These are phyloP conservation scores for Agrotis ipsilon DNA, from an alignment of 2,888 invertebrate genomes.

Conservation along the genomic window DNA sequence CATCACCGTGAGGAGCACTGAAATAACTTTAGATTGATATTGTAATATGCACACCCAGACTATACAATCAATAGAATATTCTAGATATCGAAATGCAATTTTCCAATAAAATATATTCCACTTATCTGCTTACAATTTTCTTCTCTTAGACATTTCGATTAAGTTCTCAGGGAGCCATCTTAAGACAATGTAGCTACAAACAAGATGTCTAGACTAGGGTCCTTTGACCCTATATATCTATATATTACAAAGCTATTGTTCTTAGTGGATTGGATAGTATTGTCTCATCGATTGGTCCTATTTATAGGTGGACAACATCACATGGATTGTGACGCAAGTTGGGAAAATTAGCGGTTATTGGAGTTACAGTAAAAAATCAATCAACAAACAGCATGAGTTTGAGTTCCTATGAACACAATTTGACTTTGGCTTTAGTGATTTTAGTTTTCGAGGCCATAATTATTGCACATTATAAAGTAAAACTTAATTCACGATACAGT, in stretches of 20 bases:
- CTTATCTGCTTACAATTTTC: conserved; percentile 14
- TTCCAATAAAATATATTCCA: neutral
- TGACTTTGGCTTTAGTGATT: no score
- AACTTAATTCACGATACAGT: no score
- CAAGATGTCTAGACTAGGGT: conserved; percentile 67
- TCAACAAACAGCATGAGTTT: no score
- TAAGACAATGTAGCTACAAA: conserved; percentile 55
- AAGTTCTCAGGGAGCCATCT: conserved; percentile 44
- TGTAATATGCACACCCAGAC: no score
- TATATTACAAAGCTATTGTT: conserved; percentile 76
- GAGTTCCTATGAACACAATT: no score
- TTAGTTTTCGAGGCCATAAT: no score
- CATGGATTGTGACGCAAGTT: conserved; percentile 50
- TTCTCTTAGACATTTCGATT: conserved; percentile 38
- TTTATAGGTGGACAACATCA: conserved; percentile 83
- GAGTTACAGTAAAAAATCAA: neutral
- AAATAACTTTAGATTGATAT: no score
- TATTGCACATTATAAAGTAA: no score
- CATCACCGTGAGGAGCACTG: no score
- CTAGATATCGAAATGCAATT: neutral
- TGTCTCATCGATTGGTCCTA: conserved; percentile 88
- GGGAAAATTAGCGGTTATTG: conserved; percentile 22
- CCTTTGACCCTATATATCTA: conserved; percentile 70
- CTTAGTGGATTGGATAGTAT: conserved; percentile 83
- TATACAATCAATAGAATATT: no score